Evolutionary conservation across 2,888 invertebrate genomes (phyloP), one percentile per base, ranked within the genome.

Genomic region (Sycophila texana): DNA sequence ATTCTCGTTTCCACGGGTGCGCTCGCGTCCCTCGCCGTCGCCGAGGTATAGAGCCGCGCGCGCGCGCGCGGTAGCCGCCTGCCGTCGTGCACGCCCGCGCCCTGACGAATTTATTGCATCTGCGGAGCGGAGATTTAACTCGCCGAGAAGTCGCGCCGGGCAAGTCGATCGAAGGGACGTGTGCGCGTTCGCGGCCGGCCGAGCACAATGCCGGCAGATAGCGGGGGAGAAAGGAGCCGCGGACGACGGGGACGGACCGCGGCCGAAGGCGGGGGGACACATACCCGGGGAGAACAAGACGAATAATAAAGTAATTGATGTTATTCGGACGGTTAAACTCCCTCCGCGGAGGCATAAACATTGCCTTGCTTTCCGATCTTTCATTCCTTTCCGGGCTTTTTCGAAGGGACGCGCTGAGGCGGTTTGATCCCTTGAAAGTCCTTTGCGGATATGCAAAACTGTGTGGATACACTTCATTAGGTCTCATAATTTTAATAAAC

Each of bases 51-150:
- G 81, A 75, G 83, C 84, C 84, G 82, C 82, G 82, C 81, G 26
- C 61, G 77, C 83, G 83, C 78, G 82, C 72, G 81, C 83, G 82
- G 83, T 83, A 84, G 84, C 84, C 81, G 83, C 77, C 57, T 22
- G 61, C 70, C 70, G 76, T 71, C 65, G 73, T 60, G 57, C 78
- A 78, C 74, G 68, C 73, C 78, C 83, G 81, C 84, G 84, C 84
- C 83, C 84, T 87, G 89, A 88, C 86, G 88, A 87, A 89, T 89
- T 89, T 88, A 89, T 89, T 86, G 87, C 87, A 83, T 85, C 84
- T 84, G 53, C 83, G 74, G 83, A 83, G 84, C 84, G 84, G 85
- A 86, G 85, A 75, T 75, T 79, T 79, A 79, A 75, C 79, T 79
- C 67, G 18, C 4, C 26, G 78, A 68, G 77, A 74, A 78, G 73